phyloP scores from a whole-genome alignment of 2,113 vertebrate genomes.

The Bos javanicus region DNA sequence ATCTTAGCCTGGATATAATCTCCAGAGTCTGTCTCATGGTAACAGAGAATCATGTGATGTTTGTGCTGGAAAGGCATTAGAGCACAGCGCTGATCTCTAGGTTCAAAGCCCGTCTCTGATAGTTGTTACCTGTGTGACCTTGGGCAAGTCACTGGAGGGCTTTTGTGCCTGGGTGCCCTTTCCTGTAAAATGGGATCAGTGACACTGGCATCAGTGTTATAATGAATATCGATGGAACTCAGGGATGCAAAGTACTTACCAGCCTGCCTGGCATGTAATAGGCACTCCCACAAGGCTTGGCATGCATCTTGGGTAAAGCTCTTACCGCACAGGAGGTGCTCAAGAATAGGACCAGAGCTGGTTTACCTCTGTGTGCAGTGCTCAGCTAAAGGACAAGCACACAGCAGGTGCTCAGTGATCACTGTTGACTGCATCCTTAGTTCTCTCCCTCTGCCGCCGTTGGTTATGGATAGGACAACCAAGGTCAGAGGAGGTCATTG shows the following conservation, averaged over 20 bases:
- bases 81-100: background rate
- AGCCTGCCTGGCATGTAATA: background rate
- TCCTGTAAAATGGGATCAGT: background rate
- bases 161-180: background rate
- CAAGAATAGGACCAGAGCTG: background rate
- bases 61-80: background rate
- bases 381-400: background rate
- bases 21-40: background rate
- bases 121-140: background rate
- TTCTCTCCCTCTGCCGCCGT: background rate
- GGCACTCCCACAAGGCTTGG: background rate
- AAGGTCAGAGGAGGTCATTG: background rate
- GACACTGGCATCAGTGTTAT: background rate
- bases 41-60: background rate
- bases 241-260: background rate
- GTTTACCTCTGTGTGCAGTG: background rate
- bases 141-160: background rate
- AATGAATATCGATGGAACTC: background rate
- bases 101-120: background rate
- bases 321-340: background rate
- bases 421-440: background rate
- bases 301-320: background rate
- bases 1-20: background rate
- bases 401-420: background rate
- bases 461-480: background rate